phyloP scores from a whole-genome alignment of 2,113 vertebrate genomes.

The Leptodactylus fuscus region DNA sequence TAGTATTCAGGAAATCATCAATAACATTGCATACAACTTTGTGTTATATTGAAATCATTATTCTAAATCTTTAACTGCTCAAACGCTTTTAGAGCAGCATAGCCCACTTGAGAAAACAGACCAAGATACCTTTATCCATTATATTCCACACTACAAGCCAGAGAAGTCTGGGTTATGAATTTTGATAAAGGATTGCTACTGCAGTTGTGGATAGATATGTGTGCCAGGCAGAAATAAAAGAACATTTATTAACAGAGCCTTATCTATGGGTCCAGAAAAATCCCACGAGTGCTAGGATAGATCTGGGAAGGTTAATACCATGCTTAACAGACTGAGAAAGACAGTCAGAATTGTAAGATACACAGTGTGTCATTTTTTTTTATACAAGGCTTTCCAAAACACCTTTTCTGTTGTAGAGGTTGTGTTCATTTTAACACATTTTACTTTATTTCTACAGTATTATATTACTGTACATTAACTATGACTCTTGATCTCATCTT shows the following conservation, averaged over 20 bases:
- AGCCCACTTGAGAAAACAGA: conserved; percentile 38
- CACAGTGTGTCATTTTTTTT: conserved; percentile 20
- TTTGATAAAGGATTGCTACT: conserved; percentile 51
- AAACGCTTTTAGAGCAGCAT: conserved; percentile 37
- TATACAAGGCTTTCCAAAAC: not conserved
- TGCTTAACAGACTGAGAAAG: conserved; percentile 50
- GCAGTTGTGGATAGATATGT: conserved; percentile 47
- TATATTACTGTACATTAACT: not conserved
- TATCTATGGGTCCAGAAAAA: conserved; percentile 53
- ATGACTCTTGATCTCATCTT: not conserved
- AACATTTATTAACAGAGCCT: conserved; percentile 54
- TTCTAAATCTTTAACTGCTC: conserved; percentile 44
- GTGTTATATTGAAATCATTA: conserved; percentile 22
- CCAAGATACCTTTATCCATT: conserved; percentile 44
- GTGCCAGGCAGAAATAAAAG: conserved; percentile 54
- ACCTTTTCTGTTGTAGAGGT: not conserved
- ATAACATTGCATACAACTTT: not conserved
- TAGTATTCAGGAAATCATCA: not conserved
- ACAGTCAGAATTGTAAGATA: conserved; percentile 26
- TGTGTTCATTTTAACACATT: not conserved
- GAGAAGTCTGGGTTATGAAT: conserved; percentile 55
- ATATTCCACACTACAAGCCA: conserved; percentile 44
- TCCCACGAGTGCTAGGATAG: conserved; percentile 52
- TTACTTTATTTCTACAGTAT: not conserved
- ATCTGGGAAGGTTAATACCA: conserved; percentile 55